These are phyloP conservation scores for Phoenicopterus ruber DNA, from an alignment of 2,113 vertebrate species.

Conservation along the genomic window DNA sequence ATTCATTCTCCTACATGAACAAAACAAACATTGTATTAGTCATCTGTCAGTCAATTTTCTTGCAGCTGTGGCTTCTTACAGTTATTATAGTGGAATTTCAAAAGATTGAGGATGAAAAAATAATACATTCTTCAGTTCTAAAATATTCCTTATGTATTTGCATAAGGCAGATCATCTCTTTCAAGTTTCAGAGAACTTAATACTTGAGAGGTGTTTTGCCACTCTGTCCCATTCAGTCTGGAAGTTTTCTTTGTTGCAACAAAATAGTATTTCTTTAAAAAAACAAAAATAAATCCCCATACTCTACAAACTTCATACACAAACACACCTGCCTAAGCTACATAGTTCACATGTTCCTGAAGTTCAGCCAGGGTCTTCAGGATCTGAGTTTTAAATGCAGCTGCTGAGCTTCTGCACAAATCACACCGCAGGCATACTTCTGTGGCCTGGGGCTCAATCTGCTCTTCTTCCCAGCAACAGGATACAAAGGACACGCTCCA, in stretches of 20 bases:
- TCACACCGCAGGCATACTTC: background rate
- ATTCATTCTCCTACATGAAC: conserved; percentile 86
- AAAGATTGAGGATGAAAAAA: background rate
- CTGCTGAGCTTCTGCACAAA: background rate
- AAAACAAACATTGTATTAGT: conserved; percentile 41
- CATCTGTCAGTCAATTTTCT: background rate
- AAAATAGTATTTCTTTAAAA: background rate
- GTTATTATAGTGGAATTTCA: background rate
- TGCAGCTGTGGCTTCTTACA: background rate
- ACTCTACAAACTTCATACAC: background rate
- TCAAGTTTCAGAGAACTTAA: background rate
- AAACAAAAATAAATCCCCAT: background rate
- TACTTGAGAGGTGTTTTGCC: background rate
- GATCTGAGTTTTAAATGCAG: background rate
- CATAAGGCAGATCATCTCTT: background rate
- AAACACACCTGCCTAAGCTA: background rate
- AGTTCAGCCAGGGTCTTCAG: background rate
- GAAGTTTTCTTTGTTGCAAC: background rate
- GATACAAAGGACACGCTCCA: background rate
- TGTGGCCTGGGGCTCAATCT: background rate
- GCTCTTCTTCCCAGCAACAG: background rate
- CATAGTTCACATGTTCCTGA: background rate
- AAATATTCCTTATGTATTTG: background rate
- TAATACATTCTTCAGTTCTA: background rate
- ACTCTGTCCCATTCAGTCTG: background rate